A percentile compares a stretch with the other conserved stretches of the same genome.
phyloP scores from a whole-genome alignment of 2,888 invertebrate species.

The Osedax frankpressi region DNA sequence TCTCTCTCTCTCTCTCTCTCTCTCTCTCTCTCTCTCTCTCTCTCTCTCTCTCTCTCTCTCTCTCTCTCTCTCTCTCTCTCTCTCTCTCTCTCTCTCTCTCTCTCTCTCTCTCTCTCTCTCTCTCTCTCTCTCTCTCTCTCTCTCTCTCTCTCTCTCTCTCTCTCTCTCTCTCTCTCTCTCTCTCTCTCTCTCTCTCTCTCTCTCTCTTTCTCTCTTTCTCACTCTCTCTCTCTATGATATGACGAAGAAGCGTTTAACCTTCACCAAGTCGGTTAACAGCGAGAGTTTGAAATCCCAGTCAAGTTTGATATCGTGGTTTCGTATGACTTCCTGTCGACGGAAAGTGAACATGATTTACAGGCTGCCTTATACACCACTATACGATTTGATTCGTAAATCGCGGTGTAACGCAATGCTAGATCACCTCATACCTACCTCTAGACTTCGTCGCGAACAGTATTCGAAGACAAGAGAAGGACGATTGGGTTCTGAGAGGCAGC shows the following conservation, averaged over 20 bases:
- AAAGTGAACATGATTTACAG: neutral
- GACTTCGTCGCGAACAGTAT: slow-evolving; percentile 71
- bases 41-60: neutral
- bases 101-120: neutral
- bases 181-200: no score
- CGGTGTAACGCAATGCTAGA: no score
- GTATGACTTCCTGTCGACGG: slow-evolving; percentile 37
- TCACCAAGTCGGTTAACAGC: slow-evolving; percentile 76
- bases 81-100: neutral
- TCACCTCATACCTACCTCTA: slow-evolving; percentile 33
- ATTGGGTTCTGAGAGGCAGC: slow-evolving; percentile 64
- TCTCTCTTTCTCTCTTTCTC: no score
- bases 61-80: neutral
- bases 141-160: neutral
- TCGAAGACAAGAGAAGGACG: slow-evolving; percentile 57
- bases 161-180: no score
- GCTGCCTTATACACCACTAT: no score
- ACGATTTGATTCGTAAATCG: no score
- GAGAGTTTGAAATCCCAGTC: slow-evolving; percentile 92
- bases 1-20: slow-evolving; percentile 1
- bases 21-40: slow-evolving; percentile 1
- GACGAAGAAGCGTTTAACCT: slow-evolving; percentile 50
- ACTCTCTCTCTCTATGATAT: no score
- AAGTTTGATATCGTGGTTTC: slow-evolving; percentile 41
- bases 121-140: neutral